A percentile compares a stretch with the other conserved stretches of the same genome.
Conservation (phyloP, 2,113 vertebrate species). For the pig (Sus scrofa) region T2T-Sscrofa CM000814.6:128868501-128869000, state of each 20-base stretch:
- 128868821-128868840: background rate
- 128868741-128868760: conserved; percentile 1
- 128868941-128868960: background rate
- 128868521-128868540: background rate
- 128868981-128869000: background rate
- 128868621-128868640: conserved; percentile 7
- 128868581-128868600: background rate
- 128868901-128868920: background rate
- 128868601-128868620: background rate
- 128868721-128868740: background rate
- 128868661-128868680: background rate
- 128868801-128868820: background rate
- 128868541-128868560: background rate
- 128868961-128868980: conserved; percentile 31
- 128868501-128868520: background rate
- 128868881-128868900: background rate
- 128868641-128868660: background rate
- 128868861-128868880: background rate
- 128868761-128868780: background rate
- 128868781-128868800: background rate
- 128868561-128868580: background rate
- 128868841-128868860: background rate
- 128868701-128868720: conserved; percentile 10
- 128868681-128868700: background rate
- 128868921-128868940: background rate